Evolutionary conservation across 2,888 invertebrate genomes (phyloP), one percentile per base, ranked within the genome.

Genomic region (Itoplectis maculator): DNA sequence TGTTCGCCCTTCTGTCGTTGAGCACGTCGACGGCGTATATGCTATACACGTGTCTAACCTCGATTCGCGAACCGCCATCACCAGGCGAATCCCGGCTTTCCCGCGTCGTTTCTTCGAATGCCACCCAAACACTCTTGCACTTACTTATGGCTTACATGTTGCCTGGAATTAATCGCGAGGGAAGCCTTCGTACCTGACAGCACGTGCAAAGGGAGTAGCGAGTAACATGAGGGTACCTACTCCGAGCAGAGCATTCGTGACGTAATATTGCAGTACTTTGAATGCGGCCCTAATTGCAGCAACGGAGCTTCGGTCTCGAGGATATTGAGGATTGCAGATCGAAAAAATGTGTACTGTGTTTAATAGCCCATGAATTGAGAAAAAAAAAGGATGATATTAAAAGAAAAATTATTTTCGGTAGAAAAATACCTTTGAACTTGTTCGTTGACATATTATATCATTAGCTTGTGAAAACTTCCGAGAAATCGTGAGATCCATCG

Each of bases 281-380:
- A 56, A 68, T 47, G 56, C n/a, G 8, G 2, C 56, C 47, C 20
- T 68, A 76, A 76, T 76, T 76, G 56, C 45, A 47, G 45, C 23
- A n/a, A 23, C 29, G 3, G 4, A 23, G n/a, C 13, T 56, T 29
- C 29, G 23, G 11, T 13, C 13, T 11, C 54, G 23, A 13, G 5
- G 54, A 13, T 56, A 29, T 29, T 29, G 5, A 56, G 13, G 29
- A 56, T 23, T 29, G 3, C 29, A 37, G 15, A 59, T 15, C n/a
- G 7, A n/a, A 35, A 37, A 59, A 13, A n/a, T 35, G 11, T 13
- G 13, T 29, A 59, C 37, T 7, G 3, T 8, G 2, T 8, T 35
- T 29, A 59, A 59, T 59, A n/a, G 35, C 15, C n/a, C 4, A 59
- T 13, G 59, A 15, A n/a, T 37, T 35, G 6, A 69, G 20, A 69